Conservation (phyloP, 2,113 vertebrate species). For the Cyprinodon brontotheroides region DNA sequence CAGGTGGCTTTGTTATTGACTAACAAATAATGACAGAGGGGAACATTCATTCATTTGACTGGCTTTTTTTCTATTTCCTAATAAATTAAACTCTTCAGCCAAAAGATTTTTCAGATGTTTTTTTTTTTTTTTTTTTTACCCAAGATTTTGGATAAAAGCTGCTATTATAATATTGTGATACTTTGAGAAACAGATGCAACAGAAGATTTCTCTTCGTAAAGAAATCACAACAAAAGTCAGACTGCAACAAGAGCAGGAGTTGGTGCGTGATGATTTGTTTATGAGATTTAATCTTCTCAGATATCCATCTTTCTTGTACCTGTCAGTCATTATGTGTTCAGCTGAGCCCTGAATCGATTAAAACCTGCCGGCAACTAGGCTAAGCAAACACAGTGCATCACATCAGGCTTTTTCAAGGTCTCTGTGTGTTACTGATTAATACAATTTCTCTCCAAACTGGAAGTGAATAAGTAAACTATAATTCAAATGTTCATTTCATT, state of each 20-base stretch:
- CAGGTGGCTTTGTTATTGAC: background rate
- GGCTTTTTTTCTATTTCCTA: background rate
- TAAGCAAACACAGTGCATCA: background rate
- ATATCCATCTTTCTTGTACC: background rate
- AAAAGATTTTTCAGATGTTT: background rate
- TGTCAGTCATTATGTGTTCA: background rate
- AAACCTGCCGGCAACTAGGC: background rate
- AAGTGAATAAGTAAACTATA: background rate
- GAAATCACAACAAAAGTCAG: background rate
- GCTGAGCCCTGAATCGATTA: background rate
- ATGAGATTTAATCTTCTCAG: conserved; percentile 5
- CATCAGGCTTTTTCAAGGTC: background rate
- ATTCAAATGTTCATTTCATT: background rate
- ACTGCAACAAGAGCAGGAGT: background rate
- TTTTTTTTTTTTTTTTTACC: background rate
- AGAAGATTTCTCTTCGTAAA: background rate
- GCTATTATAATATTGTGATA: background rate
- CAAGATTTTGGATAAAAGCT: background rate
- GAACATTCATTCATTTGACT: background rate
- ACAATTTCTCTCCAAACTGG: background rate
- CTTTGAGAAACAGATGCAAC: background rate
- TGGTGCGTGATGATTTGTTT: rapidly evolving
- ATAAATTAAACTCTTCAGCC: background rate
- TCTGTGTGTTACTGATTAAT: conserved; percentile 31
- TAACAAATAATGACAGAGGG: background rate